These are phyloP conservation scores for Thamnophis elegans DNA, from an alignment of 2,797 vertebrate species.

Conservation along the genomic window DNA sequence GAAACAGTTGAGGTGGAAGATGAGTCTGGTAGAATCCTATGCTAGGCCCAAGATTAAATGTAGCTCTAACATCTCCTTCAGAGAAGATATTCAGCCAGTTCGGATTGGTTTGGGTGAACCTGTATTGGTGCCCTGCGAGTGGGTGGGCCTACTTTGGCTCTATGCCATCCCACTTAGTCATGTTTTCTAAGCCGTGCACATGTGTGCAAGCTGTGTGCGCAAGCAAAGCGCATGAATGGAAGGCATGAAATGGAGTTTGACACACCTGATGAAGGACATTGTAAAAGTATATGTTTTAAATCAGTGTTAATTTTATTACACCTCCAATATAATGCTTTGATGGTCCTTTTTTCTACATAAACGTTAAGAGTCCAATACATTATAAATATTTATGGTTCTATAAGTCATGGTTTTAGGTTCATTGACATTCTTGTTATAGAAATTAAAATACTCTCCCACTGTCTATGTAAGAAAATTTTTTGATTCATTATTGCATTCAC, in stretches of 20 bases:
- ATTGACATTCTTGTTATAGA: neutral
- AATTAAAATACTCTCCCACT: neutral
- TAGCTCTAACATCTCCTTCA: neutral
- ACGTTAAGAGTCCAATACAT: neutral
- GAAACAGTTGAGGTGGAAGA: neutral
- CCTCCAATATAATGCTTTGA: neutral
- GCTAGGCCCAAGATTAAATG: neutral
- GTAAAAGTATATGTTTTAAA: neutral
- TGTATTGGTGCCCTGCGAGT: no score
- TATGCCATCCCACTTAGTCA: no score
- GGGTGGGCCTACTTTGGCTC: no score
- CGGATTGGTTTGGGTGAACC: no score
- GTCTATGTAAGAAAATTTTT: neutral
- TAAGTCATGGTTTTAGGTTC: neutral
- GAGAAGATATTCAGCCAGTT: no score
- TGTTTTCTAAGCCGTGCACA: no score
- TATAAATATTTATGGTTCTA: neutral
- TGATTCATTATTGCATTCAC: neutral
- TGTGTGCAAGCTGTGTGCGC: no score
- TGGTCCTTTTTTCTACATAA: neutral
- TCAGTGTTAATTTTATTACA: neutral
- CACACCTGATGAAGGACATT: neutral
- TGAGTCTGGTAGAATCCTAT: neutral
- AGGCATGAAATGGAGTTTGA: no score
- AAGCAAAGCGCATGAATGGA: no score